Evolutionary conservation across 1,140 invertebrate genomes (phyloP), one percentile per base, ranked within the genome.

Genomic region (Heliconius congener): DNA sequence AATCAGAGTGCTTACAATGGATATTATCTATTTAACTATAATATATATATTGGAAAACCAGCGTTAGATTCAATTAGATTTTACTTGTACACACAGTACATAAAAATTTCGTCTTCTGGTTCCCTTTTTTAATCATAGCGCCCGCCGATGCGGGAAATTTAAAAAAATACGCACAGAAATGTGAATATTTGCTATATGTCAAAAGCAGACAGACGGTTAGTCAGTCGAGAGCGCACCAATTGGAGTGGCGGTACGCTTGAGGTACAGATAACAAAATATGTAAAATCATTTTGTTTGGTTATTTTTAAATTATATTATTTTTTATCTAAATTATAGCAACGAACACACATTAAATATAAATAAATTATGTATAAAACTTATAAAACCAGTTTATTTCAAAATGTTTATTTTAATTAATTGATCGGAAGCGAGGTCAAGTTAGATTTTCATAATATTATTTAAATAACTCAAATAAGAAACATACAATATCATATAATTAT

Each of bases 181-280:
- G 74, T 16, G 55, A 75, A 75, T 75, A 79, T 74, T 80, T 76
- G 74, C 71, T 39, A 57, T 80, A 76, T 74, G 79, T 80, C 79
- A 80, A 73, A 76, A 80, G 75, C 79, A 80, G 74, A 46, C 72
- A 42, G 46, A 73, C 57, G 39, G 50, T 74, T 77, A 71, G 75
- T 74, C 55, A 76, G 37, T 70, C 27, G 76, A 77, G 79, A 70
- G 76, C 42, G 46, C 71, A 72, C 42, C 37, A 37, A 74, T 77
- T 77, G 71, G 39, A 81, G 76, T 77, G 79, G 76, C 18, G 27
- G 55, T 73, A 42, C 34, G 19, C 18, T 37, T 55, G 27, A 30
- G 37, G 76, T 81, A 81, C 79, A 60, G 60, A 77, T 60, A 55
- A 11, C 66, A 70, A 42, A 30, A 72, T 8, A 66, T 66, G 27